These are phyloP conservation scores for Drosophila affinis DNA, from an alignment of 2,888 invertebrate genomes.

Conservation along the genomic window DNA sequence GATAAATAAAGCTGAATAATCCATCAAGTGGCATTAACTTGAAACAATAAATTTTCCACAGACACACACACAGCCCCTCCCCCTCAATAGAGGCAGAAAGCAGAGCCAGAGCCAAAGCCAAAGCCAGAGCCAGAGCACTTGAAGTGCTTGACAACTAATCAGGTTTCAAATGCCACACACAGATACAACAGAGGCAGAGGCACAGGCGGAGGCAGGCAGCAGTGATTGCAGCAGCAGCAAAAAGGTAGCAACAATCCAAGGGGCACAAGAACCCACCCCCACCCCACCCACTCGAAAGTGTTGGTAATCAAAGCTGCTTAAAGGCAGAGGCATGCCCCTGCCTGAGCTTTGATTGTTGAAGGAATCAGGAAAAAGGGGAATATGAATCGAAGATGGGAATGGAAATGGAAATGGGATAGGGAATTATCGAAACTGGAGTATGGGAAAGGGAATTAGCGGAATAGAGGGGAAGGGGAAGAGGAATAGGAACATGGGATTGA, in stretches of 20 bases:
- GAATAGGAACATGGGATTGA: too few relatives aligned
- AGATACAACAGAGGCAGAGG: not conserved
- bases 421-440: too few relatives aligned
- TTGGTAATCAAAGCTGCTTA: conserved; percentile 66
- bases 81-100: too few relatives aligned
- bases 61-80: conserved; percentile 38
- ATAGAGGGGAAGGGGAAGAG: too few relatives aligned
- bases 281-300: conserved; percentile 27
- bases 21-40: conserved; percentile 81
- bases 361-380: not conserved
- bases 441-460: not conserved
- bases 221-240: conserved; percentile 14
- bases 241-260: conserved; percentile 13
- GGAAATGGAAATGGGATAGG: too few relatives aligned
- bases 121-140: conserved; percentile 48
- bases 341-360: conserved; percentile 57
- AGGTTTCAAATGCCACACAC: conserved; percentile 74
- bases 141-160: conserved; percentile 75
- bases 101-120: conserved; percentile 12
- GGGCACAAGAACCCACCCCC: conserved; percentile 7
- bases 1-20: conserved; percentile 73
- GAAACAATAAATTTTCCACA: conserved; percentile 78
- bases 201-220: not conserved
- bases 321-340: conserved; percentile 3
- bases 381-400: too few relatives aligned